Base-by-base conservation (phyloP, 2,888 invertebrate species). In the Tholera decimalis region DNA sequence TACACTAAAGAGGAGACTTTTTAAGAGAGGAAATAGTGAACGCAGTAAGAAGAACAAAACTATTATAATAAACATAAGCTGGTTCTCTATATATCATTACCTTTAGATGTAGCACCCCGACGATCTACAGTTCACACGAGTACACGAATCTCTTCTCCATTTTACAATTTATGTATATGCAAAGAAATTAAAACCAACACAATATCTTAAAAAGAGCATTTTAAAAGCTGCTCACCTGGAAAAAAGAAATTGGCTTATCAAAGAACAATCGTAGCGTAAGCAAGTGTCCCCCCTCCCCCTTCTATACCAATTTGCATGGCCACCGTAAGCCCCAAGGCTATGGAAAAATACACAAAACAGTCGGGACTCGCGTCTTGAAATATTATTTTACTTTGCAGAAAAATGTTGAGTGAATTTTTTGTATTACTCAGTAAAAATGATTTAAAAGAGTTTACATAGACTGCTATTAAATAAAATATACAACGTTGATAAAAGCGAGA, bases 231-330 rank as follows among this genome's bases (percentile, higher is more conserved):
- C 63, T 82, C 76, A 67, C 58, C 58, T 65, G 68, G 64, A 79
- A 62, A 75, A 66, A 79, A 63, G 43, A 70, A 72, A 71, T 68
- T 74, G 59, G 68, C 62, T 78, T 78, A 73, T 75, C 64, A 68
- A 64, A 55, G 59, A 72, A 67, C 61, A 83, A 80, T 74, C 60
- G 77, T 69, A 77, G 56, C 83, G 83, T 74, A 74, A 83, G 66
- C 49, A 66, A 81, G 78, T 59, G 80, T 61, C 62, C 60, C 47
- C 64, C 58, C 59, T 54, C 54, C 67, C 58, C 28, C 60, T 28
- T 20, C 30, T 7, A n/a, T 53, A 54, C 51, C 79, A 80, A 82
- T 83, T 82, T 83, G 74, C 81, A 82, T 79, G 72, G 70, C 72
- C 24, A 65, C 72, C 70, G 74, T 66, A 46, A 41, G 51, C 70